A percentile compares a stretch with the other conserved stretches of the same genome.
These are phyloP conservation scores for Ariolimax columbianus DNA, from an alignment of 2,888 invertebrate species.

Conservation along the genomic window DNA sequence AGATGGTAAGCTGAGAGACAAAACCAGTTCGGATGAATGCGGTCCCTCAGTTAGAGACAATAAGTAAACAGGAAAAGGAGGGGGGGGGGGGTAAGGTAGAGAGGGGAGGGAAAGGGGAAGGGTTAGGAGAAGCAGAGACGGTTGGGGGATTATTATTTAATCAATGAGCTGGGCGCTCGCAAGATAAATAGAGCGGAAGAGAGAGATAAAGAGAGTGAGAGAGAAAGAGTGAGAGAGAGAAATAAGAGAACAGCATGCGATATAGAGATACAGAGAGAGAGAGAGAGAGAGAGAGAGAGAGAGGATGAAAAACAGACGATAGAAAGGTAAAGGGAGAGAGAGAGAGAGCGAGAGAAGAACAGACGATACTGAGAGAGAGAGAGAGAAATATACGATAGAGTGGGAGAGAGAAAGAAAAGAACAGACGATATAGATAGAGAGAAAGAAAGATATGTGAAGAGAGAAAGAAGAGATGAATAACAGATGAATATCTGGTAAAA, in stretches of 20 bases:
- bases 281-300: neutral
- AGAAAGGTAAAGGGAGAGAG: too few species aligned
- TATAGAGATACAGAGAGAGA: too few species aligned
- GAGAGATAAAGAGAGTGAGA: too few species aligned
- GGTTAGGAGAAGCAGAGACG: slow-evolving; percentile 11
- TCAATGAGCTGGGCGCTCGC: neutral
- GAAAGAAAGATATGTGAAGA: neutral
- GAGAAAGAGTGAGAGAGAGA: too few species aligned
- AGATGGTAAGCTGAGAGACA: too few species aligned
- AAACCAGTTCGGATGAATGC: too few species aligned
- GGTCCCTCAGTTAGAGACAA: neutral
- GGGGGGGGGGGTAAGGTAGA: too few species aligned
- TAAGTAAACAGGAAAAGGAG: neutral
- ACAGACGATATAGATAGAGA: too few species aligned
- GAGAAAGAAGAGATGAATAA: neutral
- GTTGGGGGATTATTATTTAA: neutral
- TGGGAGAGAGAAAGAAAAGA: neutral
- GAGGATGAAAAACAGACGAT: too few species aligned
- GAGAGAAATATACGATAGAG: neutral
- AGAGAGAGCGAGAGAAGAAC: too few species aligned
- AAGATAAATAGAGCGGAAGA: slow-evolving; percentile 5
- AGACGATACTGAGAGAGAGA: neutral
- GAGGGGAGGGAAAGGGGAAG: slow-evolving; percentile 6
- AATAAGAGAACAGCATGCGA: neutral
- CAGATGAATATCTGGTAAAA: too few species aligned